Percentiles rank a stretch among this genome's conserved stretches.
phyloP scores from a whole-genome alignment of 2,797 vertebrate genomes.

The Argyrosomus regius region DNA sequence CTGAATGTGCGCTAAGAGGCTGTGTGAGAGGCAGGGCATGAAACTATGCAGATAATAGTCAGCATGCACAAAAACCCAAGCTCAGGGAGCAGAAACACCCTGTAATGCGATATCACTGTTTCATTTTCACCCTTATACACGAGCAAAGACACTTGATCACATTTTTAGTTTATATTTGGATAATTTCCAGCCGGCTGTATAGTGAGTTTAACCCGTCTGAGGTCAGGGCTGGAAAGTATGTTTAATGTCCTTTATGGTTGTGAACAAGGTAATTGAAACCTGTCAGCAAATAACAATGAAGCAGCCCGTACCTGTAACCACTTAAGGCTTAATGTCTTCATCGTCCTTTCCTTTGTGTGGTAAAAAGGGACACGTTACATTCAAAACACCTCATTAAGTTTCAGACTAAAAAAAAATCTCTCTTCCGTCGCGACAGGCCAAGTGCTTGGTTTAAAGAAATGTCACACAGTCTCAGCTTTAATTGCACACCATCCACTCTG shows the following conservation, averaged over 20 bases:
- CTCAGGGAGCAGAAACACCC: slow-evolving; percentile 7
- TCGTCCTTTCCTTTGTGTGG: slow-evolving; percentile 7
- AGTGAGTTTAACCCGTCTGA: slow-evolving; percentile 1
- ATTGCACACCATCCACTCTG: slow-evolving; percentile 21
- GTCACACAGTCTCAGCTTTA: slow-evolving; percentile 27
- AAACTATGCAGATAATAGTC: slow-evolving; percentile 14
- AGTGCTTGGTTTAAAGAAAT: not conserved
- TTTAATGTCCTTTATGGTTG: not conserved
- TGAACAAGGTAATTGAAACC: not conserved
- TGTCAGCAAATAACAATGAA: slow-evolving; percentile 1
- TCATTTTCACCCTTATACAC: too few species aligned
- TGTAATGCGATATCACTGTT: slow-evolving; percentile 20
- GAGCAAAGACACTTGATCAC: not conserved
- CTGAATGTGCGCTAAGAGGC: not conserved
- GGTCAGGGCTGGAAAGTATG: not conserved
- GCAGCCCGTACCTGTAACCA: not conserved
- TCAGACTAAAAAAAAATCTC: too few species aligned
- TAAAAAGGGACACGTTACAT: slow-evolving; percentile 1
- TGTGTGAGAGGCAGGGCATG: slow-evolving; percentile 11
- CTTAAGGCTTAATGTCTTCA: not conserved
- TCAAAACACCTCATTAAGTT: slow-evolving; percentile 9
- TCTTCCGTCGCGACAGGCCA: not conserved
- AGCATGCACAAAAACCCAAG: slow-evolving; percentile 4
- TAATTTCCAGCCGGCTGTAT: slow-evolving; percentile 3
- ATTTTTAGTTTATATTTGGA: slow-evolving; percentile 6